Percentiles rank a stretch among this genome's conserved stretches.
Conservation (phyloP, 2,888 invertebrate species). For the Galerucella nymphaeae region DNA sequence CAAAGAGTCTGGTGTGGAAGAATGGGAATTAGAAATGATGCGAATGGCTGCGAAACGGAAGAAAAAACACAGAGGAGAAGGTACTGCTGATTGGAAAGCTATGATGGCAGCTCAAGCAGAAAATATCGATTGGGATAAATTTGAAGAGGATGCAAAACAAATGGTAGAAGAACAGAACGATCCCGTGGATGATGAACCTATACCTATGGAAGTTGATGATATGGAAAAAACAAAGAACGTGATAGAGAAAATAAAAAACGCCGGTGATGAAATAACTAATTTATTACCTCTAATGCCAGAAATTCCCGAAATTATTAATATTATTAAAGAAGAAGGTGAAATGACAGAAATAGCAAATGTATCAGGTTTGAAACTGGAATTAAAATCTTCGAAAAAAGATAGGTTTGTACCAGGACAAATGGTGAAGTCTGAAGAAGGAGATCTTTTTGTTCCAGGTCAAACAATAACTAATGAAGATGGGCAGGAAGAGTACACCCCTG, state of each 20-base stretch:
- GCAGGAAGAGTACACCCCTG: slow-evolving; percentile 79
- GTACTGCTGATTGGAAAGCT: slow-evolving; percentile 59
- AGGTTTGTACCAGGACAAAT: slow-evolving; percentile 81
- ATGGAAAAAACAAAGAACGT: slow-evolving; percentile 72
- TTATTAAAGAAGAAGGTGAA: slow-evolving; percentile 71
- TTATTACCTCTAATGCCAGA: slow-evolving; percentile 73
- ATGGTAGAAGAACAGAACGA: slow-evolving; percentile 59
- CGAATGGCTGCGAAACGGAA: slow-evolving; percentile 59
- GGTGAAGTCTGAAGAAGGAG: slow-evolving; percentile 71
- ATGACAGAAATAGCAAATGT: slow-evolving; percentile 71
- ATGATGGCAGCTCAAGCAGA: slow-evolving; percentile 58
- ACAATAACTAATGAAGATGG: slow-evolving; percentile 78
- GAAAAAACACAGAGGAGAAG: slow-evolving; percentile 59
- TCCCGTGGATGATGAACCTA: slow-evolving; percentile 66
- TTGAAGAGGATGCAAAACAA: slow-evolving; percentile 61
- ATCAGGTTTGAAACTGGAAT: slow-evolving; percentile 68
- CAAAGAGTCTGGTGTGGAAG: slow-evolving; percentile 60
- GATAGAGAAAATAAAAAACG: slow-evolving; percentile 70
- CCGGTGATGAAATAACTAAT: slow-evolving; percentile 67
- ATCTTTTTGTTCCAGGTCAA: slow-evolving; percentile 74
- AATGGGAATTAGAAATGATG: slow-evolving; percentile 63
- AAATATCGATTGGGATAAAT: slow-evolving; percentile 61
- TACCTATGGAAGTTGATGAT: slow-evolving; percentile 64
- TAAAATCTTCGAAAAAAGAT: slow-evolving; percentile 72
- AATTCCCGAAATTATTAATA: slow-evolving; percentile 72